phyloP scores from a whole-genome alignment of 2,113 vertebrate genomes.

The Dipodomys stephensi region DNA sequence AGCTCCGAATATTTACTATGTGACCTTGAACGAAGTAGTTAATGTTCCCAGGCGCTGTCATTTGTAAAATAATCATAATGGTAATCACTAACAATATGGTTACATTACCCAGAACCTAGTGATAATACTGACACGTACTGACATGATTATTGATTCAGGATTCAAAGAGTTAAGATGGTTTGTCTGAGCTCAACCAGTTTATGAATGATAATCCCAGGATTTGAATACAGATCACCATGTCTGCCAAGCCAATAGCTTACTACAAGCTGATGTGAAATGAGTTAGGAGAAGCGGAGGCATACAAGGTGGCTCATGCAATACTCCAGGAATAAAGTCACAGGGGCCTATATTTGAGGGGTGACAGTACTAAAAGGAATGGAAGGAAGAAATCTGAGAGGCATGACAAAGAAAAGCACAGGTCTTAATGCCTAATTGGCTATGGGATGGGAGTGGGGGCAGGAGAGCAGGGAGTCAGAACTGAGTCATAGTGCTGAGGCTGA shows the following conservation, averaged over 20 bases:
- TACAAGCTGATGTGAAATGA: neutral
- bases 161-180: conserved; percentile 3
- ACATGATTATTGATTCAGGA: neutral
- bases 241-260: neutral
- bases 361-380: conserved; percentile 38
- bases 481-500: conserved; percentile 60
- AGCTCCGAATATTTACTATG: neutral
- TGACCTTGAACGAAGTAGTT: neutral
- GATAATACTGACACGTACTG: neutral
- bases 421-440: conserved; percentile 60
- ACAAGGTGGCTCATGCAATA: neutral
- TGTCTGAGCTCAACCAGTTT: neutral
- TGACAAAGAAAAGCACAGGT: conserved; percentile 36
- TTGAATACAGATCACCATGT: neutral
- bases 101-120: conserved; percentile 1
- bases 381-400: conserved; percentile 31
- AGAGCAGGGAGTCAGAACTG: conserved; percentile 44
- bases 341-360: conserved; percentile 51
- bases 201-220: neutral
- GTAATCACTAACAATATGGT: neutral
- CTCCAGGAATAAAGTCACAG: conserved; percentile 8
- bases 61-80: conserved; percentile 23
- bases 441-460: neutral
- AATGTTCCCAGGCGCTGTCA: neutral
- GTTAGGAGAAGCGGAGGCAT: neutral